Evolutionary conservation across 2,888 invertebrate species (phyloP), one percentile per base, ranked within the genome.

Genomic region (Dynastes grantii): DNA sequence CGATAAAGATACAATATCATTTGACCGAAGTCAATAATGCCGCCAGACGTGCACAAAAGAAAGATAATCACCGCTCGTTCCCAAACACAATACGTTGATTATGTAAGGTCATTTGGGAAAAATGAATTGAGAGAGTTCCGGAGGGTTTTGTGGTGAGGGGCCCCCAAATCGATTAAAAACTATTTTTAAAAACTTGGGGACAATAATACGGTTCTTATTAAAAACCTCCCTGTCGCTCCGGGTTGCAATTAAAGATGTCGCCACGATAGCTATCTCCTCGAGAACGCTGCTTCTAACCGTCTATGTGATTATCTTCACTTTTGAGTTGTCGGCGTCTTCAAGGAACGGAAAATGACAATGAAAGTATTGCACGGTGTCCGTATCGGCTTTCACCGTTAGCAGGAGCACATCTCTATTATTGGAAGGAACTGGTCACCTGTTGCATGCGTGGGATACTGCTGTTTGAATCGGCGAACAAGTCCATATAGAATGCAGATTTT

Each of bases 31-130:
- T 65, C 73, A 75, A 75, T 75, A 75, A 76, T 51, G 77, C 68
- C 67, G 68, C 68, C 77, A n/a, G 65, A 67, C 76, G 16, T 29
- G 53, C 70, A 81, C 79, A 81, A 80, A 81, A 76, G 81, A 75
- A 73, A 79, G 83, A 83, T 83, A 82, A 83, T 83, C 82, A 83
- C 83, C 77, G 82, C 81, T 81, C 80, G 82, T 83, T 83, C 64
- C 51, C 68, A 68, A 82, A 81, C 78, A 84, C 83, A 84, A 84
- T 81, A 80, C 82, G 71, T 77, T 80, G 82, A 83, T 83, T 83
- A 82, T 83, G 81, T 82, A 76, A 80, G 81, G 80, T 82, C 80
- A 81, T 81, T 75, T 22, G 61, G 61, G 32, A 61, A 51, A 68
- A 53, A 68, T 63, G 55, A 65, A 75, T 49, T 61, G 77, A 68